A percentile compares a stretch with the other conserved stretches of the same genome.
Conservation (phyloP, 37 sponge, comb jelly and placozoan genomes). For the Spongilla lacustris region DNA sequence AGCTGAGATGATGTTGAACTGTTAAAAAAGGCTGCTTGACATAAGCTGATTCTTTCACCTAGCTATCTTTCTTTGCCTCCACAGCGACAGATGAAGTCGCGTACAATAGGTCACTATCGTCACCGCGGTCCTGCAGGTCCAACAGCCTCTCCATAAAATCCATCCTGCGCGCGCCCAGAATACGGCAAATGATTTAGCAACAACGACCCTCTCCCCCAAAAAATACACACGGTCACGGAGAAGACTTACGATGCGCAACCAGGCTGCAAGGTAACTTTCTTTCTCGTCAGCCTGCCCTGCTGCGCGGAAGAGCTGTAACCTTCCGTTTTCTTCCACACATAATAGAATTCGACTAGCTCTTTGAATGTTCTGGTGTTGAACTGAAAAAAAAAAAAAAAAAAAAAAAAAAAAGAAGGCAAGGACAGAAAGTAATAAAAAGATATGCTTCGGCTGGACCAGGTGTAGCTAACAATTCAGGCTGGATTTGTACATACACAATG, state of each 20-base stretch:
- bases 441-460: no score
- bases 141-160: neutral
- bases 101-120: neutral
- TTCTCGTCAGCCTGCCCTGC: constrained; percentile 42
- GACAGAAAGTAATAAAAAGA: neutral
- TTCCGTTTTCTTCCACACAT: constrained; percentile 97
- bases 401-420: neutral
- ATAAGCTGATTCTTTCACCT: neutral
- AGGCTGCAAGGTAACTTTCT: constrained; percentile 50
- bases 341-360: constrained; percentile 94
- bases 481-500: no score
- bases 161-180: neutral
- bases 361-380: constrained; percentile 83
- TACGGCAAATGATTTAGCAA: neutral
- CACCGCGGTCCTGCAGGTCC: neutral
- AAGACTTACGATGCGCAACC: constrained; percentile 13
- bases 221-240: constrained; percentile 4
- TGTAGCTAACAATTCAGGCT: no score
- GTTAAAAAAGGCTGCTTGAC: neutral
- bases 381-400: constrained; percentile 11
- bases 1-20: neutral
- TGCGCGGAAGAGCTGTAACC: constrained; percentile 64
- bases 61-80: neutral
- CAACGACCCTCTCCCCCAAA: neutral
- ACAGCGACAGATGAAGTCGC: neutral